Evolutionary conservation across 2,113 vertebrate species (phyloP).

Genomic region (Smithornis capensis): DNA sequence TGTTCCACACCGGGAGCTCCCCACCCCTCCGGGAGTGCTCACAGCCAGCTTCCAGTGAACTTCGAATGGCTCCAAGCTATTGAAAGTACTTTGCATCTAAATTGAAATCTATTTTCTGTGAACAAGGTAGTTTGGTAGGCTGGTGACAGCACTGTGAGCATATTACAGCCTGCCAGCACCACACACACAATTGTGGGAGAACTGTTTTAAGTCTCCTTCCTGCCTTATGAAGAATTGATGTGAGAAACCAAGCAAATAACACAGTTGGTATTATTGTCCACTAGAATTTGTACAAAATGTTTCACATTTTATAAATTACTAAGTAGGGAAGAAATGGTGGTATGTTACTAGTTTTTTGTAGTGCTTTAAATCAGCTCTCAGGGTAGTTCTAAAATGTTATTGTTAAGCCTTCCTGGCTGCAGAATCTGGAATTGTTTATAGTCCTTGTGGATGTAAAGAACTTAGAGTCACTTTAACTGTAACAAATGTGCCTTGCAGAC

Average conservation of each 20-base stretch:
- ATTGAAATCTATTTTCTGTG: neutral
- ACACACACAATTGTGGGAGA: neutral
- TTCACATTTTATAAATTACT: neutral
- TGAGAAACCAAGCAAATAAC: neutral
- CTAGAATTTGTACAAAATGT: neutral
- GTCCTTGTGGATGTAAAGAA: neutral
- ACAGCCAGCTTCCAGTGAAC: neutral
- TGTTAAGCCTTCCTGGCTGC: neutral
- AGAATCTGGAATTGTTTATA: neutral
- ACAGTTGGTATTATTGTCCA: neutral
- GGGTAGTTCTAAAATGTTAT: neutral
- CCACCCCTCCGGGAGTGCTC: neutral
- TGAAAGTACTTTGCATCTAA: constrained; percentile 10
- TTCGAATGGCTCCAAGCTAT: neutral
- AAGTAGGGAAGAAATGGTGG: neutral
- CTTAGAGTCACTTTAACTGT: neutral
- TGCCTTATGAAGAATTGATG: neutral
- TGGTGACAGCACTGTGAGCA: neutral
- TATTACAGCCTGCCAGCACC: neutral
- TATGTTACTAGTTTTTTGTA: neutral
- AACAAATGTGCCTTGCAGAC: neutral
- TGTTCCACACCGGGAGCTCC: neutral
- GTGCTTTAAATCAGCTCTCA: neutral
- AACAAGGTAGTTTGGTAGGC: neutral
- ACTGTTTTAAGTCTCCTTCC: neutral